Evolutionary conservation across 64 coral and sea anemone species (phyloP).

Genomic region (Platygyra sinensis): DNA sequence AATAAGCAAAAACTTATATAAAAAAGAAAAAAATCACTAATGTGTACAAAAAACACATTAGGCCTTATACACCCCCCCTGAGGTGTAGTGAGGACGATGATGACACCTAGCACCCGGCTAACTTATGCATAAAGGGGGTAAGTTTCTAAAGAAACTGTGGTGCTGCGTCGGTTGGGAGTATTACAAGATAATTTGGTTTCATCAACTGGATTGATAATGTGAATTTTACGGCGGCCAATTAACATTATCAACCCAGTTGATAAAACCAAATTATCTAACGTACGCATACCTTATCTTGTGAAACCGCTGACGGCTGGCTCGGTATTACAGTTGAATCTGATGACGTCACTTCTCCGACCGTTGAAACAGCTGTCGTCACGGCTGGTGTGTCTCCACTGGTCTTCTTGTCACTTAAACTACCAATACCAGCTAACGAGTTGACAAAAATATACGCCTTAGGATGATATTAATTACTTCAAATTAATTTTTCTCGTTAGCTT

Average conservation of each 20-base stretch:
- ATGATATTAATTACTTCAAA: no score
- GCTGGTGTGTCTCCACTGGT: neutral
- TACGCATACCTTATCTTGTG: constrained; percentile 1
- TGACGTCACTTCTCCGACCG: constrained; percentile 18
- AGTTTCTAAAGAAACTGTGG: no score
- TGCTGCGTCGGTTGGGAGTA: no score
- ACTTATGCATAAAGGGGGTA: neutral
- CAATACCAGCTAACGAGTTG: neutral
- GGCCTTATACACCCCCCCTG: no score
- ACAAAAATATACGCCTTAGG: no score
- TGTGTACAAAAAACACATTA: neutral
- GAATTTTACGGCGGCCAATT: no score
- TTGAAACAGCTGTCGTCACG: neutral
- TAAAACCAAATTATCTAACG: neutral
- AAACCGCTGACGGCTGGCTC: neutral
- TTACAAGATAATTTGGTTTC: no score
- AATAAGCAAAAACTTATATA: neutral
- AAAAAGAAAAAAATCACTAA: neutral
- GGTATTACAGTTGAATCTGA: constrained; percentile 6
- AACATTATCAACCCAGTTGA: neutral
- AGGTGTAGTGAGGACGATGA: no score
- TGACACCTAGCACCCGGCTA: neutral
- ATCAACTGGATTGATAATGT: no score
- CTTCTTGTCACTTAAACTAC: constrained; percentile 12
- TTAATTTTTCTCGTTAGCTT: neutral